Evolutionary conservation across 1,140 invertebrate species (phyloP), one percentile per base, ranked within the genome.

Genomic region (Druon quercuslanigerum): DNA sequence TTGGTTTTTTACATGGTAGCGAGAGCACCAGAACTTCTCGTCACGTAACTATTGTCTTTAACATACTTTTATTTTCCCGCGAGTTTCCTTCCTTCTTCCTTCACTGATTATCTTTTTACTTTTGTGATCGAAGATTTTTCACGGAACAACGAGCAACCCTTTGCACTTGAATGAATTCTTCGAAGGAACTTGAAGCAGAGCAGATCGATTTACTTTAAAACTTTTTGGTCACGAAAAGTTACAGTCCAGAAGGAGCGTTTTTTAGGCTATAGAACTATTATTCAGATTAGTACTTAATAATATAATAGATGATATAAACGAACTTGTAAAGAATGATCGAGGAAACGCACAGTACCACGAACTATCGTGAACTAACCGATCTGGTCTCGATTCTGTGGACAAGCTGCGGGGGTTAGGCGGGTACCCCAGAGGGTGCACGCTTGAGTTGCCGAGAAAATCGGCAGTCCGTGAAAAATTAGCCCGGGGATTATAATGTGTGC

Each of bases 391-490:
- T 90, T 85, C 85, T 76, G 54, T 54, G 79, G 84, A 86, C 82
- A 84, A 88, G 79, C 84, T 81, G 82, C 82, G 83, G 84, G 87
- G 85, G 84, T 72, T 84, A 81, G 78, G 79, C 74, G 81, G 81
- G 83, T 86, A 87, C 83, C 80, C 79, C 78, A 83, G 74, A 81
- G 77, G 60, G 78, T n/a, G 79, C 82, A 92, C 87, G 91, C 89
- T 90, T 91, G 87, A 91, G 91, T 91, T 90, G 85, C 85, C 84
- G 81, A 81, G 85, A 85, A 89, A 89, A 91, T 91, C 87, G 90
- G 76, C 88, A 87, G 90, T 88, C 89, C 88, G 87, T 89, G 84
- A 88, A 90, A 91, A 91, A 91, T 90, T 85, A 88, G 85, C 83
- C 77, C 74, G 79, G 81, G 79, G 82, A 86, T 86, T 88, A 90